Conservation (phyloP, 1,140 invertebrate species). For the Phymorhynchus buccinoides region DNA sequence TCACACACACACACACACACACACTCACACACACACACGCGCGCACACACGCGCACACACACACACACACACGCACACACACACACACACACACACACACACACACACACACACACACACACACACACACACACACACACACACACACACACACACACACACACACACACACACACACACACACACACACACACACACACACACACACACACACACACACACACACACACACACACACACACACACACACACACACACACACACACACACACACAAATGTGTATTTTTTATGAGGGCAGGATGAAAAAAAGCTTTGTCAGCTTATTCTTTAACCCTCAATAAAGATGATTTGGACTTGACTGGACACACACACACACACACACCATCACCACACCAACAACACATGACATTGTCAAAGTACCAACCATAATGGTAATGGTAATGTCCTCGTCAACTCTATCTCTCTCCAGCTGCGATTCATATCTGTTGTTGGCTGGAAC, state of each 20-base stretch:
- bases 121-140: conserved; percentile 1
- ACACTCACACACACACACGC: not conserved
- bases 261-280: not conserved
- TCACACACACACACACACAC: conserved; percentile 7
- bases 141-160: conserved; percentile 24
- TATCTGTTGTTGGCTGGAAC: too few species aligned
- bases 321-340: too few species aligned
- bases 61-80: conserved; percentile 10
- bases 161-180: conserved; percentile 19
- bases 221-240: conserved; percentile 3
- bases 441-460: too few species aligned
- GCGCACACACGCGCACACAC: not conserved
- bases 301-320: too few species aligned
- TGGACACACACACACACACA: too few species aligned
- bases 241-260: not conserved
- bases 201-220: conserved; percentile 20
- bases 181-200: conserved; percentile 27
- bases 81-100: conserved; percentile 12
- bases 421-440: too few species aligned
- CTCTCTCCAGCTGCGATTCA: too few species aligned
- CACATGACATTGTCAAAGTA: too few species aligned
- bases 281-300: too few species aligned
- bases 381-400: too few species aligned
- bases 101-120: not conserved
- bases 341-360: too few species aligned